Evolutionary conservation across 2,888 invertebrate species (phyloP), one percentile per base, ranked within the genome.

Genomic region (Zygothrica quintamaculata): DNA sequence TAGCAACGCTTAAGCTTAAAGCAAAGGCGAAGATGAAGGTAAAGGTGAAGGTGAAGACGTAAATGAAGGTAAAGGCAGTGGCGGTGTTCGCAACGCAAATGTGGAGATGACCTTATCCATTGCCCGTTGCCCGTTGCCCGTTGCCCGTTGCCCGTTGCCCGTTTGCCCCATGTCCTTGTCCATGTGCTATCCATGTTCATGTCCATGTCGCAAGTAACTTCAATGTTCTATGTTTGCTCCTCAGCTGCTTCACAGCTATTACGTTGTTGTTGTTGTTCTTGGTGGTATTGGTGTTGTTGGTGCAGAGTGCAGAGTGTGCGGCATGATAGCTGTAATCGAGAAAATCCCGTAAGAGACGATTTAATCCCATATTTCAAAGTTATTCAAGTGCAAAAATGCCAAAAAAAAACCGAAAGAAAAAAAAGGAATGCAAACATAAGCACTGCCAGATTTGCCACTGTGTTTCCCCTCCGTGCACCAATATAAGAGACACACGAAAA

Each of bases 311-410:
- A 6, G n/a, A 36, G 12, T 12, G 50, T 36, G 36, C 31, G 58
- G 75, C 80, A 82, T 85, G 81, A 82, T 85, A 88, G 87, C 87
- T 88, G 84, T 88, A 87, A 89, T 89, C 87, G 80, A 74, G 81
- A 78, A 87, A 88, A 88, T 88, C 89, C 88, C 88, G 79, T 78
- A 85, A 81, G 87, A 88, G 88, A 89, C 86, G 88, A 88, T 88
- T 88, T 89, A 88, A 89, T 89, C 87, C 88, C 87, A 87, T 87
- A 87, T 88, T 89, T 87, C 87, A 88, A 87, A 89, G 84, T 89
- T 87, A 88, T 79, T 89, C 89, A 88, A 88, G 88, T 89, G 89
- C 84, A 88, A 89, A 89, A 88, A 88, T 88, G 88, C 82, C 88
- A 89, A 80, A 86, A n/a, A n/a, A n/a, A n/a, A n/a, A n/a, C n/a